Percentiles rank a stretch among this genome's conserved stretches.
phyloP scores from a whole-genome alignment of 2,113 vertebrate species.

The Rhinolophus sinicus region DNA sequence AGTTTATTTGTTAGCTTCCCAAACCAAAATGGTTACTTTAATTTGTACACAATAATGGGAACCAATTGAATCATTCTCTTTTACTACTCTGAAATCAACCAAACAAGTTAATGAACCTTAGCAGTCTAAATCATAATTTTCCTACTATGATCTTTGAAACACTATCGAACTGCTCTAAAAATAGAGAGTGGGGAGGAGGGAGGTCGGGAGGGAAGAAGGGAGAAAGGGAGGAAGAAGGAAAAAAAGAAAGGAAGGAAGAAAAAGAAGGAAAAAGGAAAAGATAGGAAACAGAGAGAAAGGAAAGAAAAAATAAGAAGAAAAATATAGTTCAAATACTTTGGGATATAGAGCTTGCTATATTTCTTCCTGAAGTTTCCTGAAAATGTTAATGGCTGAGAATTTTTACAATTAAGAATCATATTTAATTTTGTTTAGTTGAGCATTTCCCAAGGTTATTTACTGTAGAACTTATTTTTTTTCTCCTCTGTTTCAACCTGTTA shows the following conservation, averaged over 20 bases:
- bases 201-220: accelerated
- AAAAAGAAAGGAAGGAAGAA: accelerated
- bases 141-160: neutral
- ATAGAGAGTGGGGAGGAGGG: neutral
- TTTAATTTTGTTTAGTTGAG: constrained; percentile 34
- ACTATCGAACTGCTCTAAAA: neutral
- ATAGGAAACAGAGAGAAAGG: neutral
- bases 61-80: constrained; percentile 16
- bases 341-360: neutral
- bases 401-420: neutral
- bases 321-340: neutral
- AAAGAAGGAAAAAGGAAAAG: neutral
- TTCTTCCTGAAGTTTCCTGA: neutral
- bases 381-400: constrained; percentile 1
- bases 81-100: constrained; percentile 22
- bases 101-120: constrained; percentile 4
- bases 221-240: no score
- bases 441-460: constrained; percentile 20
- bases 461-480: neutral
- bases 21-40: neutral
- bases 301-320: neutral
- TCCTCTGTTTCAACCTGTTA: neutral
- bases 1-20: neutral
- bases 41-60: neutral
- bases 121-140: constrained; percentile 23